Conservation (phyloP, 1,140 invertebrate genomes). For the Trissolcus basalis region DNA sequence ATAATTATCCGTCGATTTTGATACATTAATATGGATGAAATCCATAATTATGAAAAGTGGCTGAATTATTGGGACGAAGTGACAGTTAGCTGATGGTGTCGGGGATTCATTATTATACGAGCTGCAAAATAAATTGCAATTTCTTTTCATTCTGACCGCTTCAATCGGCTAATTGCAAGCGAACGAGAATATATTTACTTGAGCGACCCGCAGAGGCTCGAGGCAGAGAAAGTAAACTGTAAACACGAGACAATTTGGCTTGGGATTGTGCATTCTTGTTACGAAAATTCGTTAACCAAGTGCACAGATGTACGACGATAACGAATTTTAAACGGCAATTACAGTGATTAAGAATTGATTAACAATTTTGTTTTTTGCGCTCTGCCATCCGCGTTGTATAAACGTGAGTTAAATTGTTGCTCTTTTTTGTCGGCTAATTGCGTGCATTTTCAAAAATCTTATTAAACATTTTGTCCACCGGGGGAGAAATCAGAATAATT, state of each 20-base stretch:
- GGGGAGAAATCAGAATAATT: too few relatives aligned
- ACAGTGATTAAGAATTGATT: slow-evolving; percentile 40
- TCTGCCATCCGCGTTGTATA: not conserved
- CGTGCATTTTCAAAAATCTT: too few relatives aligned
- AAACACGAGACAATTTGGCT: slow-evolving; percentile 38
- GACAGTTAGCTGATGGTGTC: slow-evolving; percentile 1
- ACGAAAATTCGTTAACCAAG: slow-evolving; percentile 31
- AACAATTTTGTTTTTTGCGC: slow-evolving; percentile 27
- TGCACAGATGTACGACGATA: slow-evolving; percentile 18
- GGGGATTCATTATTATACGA: slow-evolving; percentile 6
- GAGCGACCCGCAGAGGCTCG: slow-evolving; percentile 7
- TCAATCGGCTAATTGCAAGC: slow-evolving; percentile 45
- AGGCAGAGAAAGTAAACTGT: slow-evolving; percentile 46
- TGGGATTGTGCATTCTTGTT: slow-evolving; percentile 40
- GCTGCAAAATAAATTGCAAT: slow-evolving; percentile 39
- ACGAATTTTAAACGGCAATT: slow-evolving; percentile 22
- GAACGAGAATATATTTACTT: slow-evolving; percentile 11
- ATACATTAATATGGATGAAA: slow-evolving; percentile 22
- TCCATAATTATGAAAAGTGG: slow-evolving; percentile 25
- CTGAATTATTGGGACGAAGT: slow-evolving; percentile 14
- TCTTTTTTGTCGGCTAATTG: too few relatives aligned
- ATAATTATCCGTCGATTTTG: slow-evolving; percentile 10
- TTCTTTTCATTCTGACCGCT: slow-evolving; percentile 24
- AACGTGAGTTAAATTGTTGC: slow-evolving; percentile 9
- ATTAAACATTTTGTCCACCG: too few relatives aligned